Evolutionary conservation across 2,888 invertebrate genomes (phyloP).

Genomic region (Aethes cnicana): DNA sequence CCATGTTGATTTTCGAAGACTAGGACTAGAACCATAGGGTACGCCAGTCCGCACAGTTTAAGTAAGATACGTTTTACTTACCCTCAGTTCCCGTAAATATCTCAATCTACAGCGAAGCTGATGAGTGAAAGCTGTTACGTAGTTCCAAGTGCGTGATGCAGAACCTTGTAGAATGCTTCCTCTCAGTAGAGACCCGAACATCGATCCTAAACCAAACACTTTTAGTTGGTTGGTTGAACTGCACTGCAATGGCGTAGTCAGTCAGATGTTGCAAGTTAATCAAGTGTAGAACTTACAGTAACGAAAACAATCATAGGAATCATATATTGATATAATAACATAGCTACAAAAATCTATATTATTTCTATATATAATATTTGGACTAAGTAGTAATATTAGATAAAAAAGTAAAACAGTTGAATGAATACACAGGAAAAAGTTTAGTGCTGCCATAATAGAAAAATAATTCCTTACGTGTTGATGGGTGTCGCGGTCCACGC

Average conservation of each 20-base stretch:
- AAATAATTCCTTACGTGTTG: too few species aligned
- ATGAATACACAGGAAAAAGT: too few species aligned
- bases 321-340: too few species aligned
- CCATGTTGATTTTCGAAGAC: conserved; percentile 75
- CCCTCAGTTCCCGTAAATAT: conserved; percentile 77
- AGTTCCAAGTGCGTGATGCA: conserved; percentile 87
- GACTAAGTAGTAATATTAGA: neutral
- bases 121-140: conserved; percentile 83
- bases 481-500: too few species aligned
- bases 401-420: neutral
- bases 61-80: conserved; percentile 60
- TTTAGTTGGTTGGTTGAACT: conserved; percentile 62
- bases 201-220: conserved; percentile 83
- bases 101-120: conserved; percentile 84
- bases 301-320: neutral
- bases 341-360: too few species aligned
- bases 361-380: too few species aligned
- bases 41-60: conserved; percentile 44
- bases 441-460: too few species aligned
- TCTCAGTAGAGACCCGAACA: conserved; percentile 85
- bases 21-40: conserved; percentile 68
- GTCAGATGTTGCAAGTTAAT: conserved; percentile 9
- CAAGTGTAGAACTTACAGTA: conserved; percentile 18
- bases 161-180: conserved; percentile 86
- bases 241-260: conserved; percentile 49